Evolutionary conservation across 2,888 invertebrate species (phyloP), one percentile per base, ranked within the genome.

Genomic region (Crepidodera aurea): DNA sequence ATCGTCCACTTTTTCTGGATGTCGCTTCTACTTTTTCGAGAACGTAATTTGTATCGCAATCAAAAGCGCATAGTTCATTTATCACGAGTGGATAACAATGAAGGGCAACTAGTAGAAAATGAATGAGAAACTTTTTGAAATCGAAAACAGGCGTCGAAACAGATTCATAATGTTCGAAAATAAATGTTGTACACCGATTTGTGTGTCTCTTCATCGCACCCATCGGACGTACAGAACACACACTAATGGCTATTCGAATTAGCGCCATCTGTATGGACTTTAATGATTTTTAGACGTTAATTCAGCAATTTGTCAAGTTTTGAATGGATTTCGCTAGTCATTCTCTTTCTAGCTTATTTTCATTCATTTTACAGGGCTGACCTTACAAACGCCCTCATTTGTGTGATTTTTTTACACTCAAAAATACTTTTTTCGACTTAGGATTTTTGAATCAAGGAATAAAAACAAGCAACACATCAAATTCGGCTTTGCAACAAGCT

Each of bases 231-330:
- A 34, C 34, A 34, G 5, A 34, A 34, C 34, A n/a, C 6, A 15
- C 42, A 15, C 12, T 42, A 42, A 42, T 42, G 18, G 42, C 42
- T 4, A 7, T 42, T 42, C 42, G 7, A 18, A 18, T 39, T 39
- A 12, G 39, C 7, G 39, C 12, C 42, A 42, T 42, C 29, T 10
- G 48, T 29, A 48, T 48, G 15, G 15, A 27, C 48, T 48, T 13
- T 48, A 48, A 48, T 48, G 13, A 48, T n/a, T 48, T 48, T 48
- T 12, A 48, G 48, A 29, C 48, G 48, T 48, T 48, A 48, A 48
- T 40, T 40, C 16, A 40, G 40, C 40, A 40, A 40, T 48, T 48
- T 48, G 48, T 48, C 48, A 48, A 27, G 48, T 29, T 48, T 48
- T 27, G 10, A 48, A 29, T 48, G n/a, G 18, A 40, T 40, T 18